Conservation (phyloP, 1,140 invertebrate species). For the Cyclina sinensis region DNA sequence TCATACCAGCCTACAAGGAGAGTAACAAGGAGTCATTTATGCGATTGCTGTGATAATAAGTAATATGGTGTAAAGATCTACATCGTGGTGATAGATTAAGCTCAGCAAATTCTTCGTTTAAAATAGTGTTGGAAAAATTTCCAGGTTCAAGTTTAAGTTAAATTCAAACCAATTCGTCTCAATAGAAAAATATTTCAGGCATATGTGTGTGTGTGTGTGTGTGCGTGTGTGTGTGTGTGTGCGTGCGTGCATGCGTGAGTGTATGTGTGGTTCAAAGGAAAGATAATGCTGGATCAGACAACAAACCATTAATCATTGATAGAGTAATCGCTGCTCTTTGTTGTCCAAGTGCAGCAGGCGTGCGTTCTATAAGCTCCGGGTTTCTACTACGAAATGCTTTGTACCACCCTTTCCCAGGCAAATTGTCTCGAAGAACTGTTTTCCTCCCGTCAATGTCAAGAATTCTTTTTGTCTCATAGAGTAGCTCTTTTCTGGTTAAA, state of each 20-base stretch:
- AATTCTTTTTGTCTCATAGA: background rate
- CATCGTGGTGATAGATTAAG: background rate
- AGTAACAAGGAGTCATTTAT: too few species aligned
- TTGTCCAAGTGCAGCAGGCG: background rate
- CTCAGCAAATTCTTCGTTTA: background rate
- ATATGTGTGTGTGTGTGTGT: too few species aligned
- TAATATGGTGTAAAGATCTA: background rate
- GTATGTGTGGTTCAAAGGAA: background rate
- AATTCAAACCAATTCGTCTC: too few species aligned
- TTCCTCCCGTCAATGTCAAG: background rate
- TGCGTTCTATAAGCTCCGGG: background rate
- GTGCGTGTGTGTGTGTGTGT: too few species aligned
- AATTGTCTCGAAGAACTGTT: background rate
- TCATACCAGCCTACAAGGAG: background rate
- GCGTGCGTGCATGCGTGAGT: too few species aligned
- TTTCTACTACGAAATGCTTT: background rate
- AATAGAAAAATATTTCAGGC: too few species aligned
- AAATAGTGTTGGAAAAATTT: background rate
- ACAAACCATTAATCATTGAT: background rate
- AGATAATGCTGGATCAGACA: background rate
- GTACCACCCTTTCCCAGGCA: background rate
- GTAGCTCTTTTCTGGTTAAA: background rate
- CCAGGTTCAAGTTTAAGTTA: background rate
- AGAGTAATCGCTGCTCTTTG: background rate
- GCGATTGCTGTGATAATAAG: background rate